Base-by-base conservation (phyloP, 2,797 vertebrate species). In the Acanthornis magna region DNA sequence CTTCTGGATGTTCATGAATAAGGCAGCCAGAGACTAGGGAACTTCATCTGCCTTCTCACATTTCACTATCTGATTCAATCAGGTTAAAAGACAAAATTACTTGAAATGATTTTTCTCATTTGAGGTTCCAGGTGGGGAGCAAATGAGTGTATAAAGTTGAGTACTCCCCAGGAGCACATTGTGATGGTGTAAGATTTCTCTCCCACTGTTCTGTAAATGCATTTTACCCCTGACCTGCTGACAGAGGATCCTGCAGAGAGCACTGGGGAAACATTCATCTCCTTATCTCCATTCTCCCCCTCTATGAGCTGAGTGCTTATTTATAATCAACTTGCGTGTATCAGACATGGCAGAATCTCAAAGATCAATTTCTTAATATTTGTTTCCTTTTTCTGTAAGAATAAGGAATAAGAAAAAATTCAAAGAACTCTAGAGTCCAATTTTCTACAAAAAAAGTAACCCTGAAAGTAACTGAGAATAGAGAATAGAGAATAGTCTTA, bases 191-290 rank as follows among this genome's bases (percentile, higher is more conserved):
- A 89, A 87, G 48, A 66, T 68, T 93, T 77, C 43, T 36, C 26
- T 81, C 58, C 71, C 75, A 76, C 32, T 93, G 63, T 94, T 96
- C 66, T 82, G 25, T 81, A 95, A 94, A 92, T 85, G 55, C 21
- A 86, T 94, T 76, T 96, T 88, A 96, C 62, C 62, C 25, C 34
- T 82, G 61, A 79, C 76, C 67, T 92, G 79, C 87, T 93, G 47
- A 83, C 97, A 96, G 38, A 58, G 51, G 32, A 75, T 92, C 68
- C 88, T 94, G 67, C 79, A 84, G 63, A 91, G 38, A 93, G 8
- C 51, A 73, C 36, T 58, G 50, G 85, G 47, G 72, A 88, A 85
- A 91, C 62, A 54, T 89, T 82, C n/a, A 85, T 91, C 78, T 89
- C 86, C 55, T 94, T 62, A 61, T 50, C 91, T 95, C 61, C 40